phyloP scores from a whole-genome alignment of 2,113 vertebrate species.

The Trochalopteron elliotii region DNA sequence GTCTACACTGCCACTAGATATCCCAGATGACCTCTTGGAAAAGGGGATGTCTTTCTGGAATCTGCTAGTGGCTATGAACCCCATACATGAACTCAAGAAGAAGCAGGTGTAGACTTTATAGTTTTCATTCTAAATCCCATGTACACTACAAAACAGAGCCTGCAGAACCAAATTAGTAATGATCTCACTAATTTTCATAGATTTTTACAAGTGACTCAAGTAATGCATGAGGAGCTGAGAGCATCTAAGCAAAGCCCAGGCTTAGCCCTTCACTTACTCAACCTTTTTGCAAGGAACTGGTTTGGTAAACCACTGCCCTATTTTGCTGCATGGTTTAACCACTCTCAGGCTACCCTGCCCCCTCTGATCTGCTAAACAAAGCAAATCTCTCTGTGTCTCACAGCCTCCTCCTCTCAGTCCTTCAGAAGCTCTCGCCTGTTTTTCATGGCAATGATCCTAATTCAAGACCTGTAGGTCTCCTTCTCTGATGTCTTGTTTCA shows the following conservation, averaged over 20 bases:
- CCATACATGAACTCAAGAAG: not conserved
- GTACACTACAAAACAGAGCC: not conserved
- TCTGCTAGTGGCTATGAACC: not conserved
- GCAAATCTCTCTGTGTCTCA: not conserved
- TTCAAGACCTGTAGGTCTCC: not conserved
- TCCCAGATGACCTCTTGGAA: not conserved
- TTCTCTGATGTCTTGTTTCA: not conserved
- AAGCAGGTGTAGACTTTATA: not conserved
- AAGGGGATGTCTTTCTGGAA: not conserved
- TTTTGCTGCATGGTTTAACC: not conserved
- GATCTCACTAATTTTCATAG: not conserved
- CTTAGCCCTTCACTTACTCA: not conserved
- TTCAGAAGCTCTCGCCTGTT: not conserved
- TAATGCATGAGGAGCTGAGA: not conserved
- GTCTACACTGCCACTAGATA: not conserved
- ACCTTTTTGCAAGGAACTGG: not conserved
- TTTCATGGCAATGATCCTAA: rapidly evolving
- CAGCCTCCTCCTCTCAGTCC: not conserved
- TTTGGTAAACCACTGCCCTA: not conserved
- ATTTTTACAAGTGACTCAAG: not conserved
- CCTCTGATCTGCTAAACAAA: not conserved
- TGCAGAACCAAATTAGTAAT: not conserved
- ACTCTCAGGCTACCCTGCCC: not conserved
- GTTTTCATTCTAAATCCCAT: not conserved
- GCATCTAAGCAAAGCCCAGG: not conserved